Evolutionary conservation across 2,113 vertebrate genomes (phyloP), one percentile per base, ranked within the genome.

Genomic region (Phaethornis superciliosus): DNA sequence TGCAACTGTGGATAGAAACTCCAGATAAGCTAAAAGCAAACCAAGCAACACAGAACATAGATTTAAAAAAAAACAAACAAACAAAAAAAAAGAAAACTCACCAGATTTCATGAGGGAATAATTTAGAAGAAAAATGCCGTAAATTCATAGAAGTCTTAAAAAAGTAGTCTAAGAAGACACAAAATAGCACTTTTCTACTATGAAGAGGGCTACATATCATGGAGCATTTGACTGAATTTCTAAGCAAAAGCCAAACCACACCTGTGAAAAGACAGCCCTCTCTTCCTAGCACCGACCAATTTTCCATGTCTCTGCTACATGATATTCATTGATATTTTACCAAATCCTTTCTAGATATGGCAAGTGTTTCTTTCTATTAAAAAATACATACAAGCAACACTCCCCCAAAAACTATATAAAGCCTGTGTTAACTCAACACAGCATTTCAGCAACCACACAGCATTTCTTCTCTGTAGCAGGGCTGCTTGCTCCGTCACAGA

Each of bases 1-100:
- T 44, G 40, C 40, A 81, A 37, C n/a, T 75, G 44, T 40, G 47
- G 59, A 40, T 88, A 80, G 46, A 85, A 95, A 88, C 18, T 55
- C 33, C 35, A 56, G 3, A 67, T 8, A 51, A 81, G 75, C 16
- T 26, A 67, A 70, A 67, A 72, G 20, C 7, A 90, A 88, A 64
- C 1, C 3, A 74, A 92, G 21, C 3, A 86, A 91, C 26, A n/a
- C 0, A 2, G 15, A 64, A 77, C 7, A 55, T 1, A 28, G 26
- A 17, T 24, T 27, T n/a, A 51, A 46, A 65, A 56, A n/a, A 72
- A 16, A 28, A 20, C 7, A 20, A 47, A 21, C n/a, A 52, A 32
- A 32, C 51, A 42, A 72, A 16, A 30, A 23, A 23, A 23, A 49
- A 4, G 11, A 52, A n/a, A 32, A 56, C 35, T 9, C 5, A 54